These are phyloP conservation scores for Pomatorhinus ruficollis DNA, from an alignment of 2,113 vertebrate species.

Conservation along the genomic window DNA sequence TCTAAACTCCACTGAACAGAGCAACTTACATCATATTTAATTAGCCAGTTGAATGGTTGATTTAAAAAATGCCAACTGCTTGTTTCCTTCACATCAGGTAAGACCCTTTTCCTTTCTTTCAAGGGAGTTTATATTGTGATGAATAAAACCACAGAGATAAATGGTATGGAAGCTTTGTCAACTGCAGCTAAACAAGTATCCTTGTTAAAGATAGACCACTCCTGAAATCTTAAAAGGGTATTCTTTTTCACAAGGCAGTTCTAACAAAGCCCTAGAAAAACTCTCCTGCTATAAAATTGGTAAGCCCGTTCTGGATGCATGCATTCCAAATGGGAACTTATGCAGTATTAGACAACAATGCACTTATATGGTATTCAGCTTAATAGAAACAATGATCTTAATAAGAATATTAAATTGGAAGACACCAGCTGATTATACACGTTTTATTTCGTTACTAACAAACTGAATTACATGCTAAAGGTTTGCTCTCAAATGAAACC, in stretches of 20 bases:
- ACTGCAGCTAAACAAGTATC: slow-evolving; percentile 17
- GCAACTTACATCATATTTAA: slow-evolving; percentile 5
- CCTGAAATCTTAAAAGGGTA: not conserved
- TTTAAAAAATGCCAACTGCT: not conserved
- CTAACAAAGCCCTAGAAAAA: slow-evolving; percentile 13
- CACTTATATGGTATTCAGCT: slow-evolving; percentile 34
- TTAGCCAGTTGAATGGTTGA: not conserved
- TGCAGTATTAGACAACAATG: slow-evolving; percentile 32
- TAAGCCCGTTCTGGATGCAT: not conserved
- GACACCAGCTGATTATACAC: not conserved
- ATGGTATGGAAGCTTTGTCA: not conserved
- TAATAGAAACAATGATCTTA: slow-evolving; percentile 60
- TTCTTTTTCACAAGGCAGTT: not conserved
- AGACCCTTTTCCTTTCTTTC: not conserved
- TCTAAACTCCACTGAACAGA: not conserved
- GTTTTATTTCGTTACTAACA: not conserved
- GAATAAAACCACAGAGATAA: slow-evolving; percentile 32
- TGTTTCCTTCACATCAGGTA: not conserved
- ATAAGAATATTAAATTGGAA: slow-evolving; percentile 67
- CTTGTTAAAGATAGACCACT: slow-evolving; percentile 19
- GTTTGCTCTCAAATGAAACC: not conserved
- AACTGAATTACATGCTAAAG: slow-evolving; percentile 34
- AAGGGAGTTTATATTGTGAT: not conserved
- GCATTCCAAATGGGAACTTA: slow-evolving; percentile 40
- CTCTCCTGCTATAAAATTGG: slow-evolving; percentile 36